phyloP scores from a whole-genome alignment of 2,888 invertebrate genomes.

The Hydriomena furcata region DNA sequence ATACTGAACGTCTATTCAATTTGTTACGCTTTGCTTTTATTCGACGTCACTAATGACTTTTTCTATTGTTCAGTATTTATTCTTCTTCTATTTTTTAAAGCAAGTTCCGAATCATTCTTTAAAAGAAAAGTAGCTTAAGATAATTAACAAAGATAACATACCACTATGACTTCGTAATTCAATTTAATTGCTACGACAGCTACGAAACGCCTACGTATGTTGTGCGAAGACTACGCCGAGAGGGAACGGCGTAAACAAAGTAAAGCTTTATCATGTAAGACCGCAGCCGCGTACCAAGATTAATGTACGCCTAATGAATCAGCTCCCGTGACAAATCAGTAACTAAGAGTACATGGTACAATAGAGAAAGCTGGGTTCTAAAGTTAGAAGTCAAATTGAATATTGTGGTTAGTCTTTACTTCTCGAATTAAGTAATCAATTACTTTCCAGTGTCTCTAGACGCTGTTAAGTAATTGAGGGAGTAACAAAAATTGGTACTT shows the following conservation, averaged over 20 bases:
- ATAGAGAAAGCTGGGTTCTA: conserved; percentile 36
- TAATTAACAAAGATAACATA: background rate
- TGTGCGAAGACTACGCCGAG: conserved; percentile 15
- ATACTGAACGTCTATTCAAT: conserved; percentile 23
- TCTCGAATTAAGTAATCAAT: background rate
- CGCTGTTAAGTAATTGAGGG: too few species aligned
- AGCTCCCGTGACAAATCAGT: conserved; percentile 74
- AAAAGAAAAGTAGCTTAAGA: conserved; percentile 1
- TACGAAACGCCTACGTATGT: conserved; percentile 17
- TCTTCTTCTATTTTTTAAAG: background rate
- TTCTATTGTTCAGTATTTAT: conserved; percentile 7
- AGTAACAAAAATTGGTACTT: too few species aligned
- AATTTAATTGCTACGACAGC: conserved; percentile 6
- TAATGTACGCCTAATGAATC: conserved; percentile 74
- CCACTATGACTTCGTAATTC: background rate
- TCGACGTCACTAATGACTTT: conserved; percentile 1
- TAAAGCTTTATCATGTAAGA: conserved; percentile 54
- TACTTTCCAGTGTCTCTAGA: background rate
- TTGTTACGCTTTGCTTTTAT: conserved; percentile 17
- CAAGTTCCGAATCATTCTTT: background rate
- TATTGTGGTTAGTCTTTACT: conserved; percentile 7
- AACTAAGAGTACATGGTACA: conserved; percentile 35
- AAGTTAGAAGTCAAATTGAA: conserved; percentile 27
- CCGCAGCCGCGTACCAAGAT: conserved; percentile 60
- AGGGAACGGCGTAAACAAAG: conserved; percentile 50